Conservation (phyloP, 35 echinoderm and acorn worm genomes). For the Patiria miniata region DNA sequence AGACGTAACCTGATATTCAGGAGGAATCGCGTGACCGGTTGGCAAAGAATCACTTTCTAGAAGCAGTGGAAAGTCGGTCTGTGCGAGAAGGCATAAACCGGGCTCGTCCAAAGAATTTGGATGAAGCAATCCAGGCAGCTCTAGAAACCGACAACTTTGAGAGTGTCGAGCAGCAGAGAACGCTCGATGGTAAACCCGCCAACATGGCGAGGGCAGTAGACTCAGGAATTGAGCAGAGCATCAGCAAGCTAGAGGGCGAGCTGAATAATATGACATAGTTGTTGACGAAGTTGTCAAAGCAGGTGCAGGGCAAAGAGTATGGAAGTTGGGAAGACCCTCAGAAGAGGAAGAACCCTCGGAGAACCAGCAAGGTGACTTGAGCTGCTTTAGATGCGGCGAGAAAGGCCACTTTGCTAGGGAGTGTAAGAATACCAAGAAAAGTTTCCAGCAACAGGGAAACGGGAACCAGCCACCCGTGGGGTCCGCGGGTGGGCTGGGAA, state of each 20-base stretch:
- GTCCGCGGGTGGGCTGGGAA: slow-evolving; percentile 10
- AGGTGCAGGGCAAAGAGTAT: too few species aligned
- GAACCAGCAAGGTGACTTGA: background rate
- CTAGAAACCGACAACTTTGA: slow-evolving; percentile 13
- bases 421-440: background rate
- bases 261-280: too few species aligned
- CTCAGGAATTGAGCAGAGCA: background rate
- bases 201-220: background rate
- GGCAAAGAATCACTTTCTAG: slow-evolving; percentile 34
- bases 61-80: slow-evolving; percentile 24
- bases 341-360: background rate
- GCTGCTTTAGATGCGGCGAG: background rate
- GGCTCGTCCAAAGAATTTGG: background rate
- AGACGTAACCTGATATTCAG: slow-evolving; percentile 35
- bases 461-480: slow-evolving; percentile 1
- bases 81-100: slow-evolving; percentile 28
- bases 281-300: too few species aligned
- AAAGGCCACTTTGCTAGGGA: background rate
- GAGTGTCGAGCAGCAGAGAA: slow-evolving; percentile 1
- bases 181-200: background rate
- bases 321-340: too few species aligned
- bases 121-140: slow-evolving; percentile 32
- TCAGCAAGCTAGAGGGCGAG: slow-evolving; percentile 26
- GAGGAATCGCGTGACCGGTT: slow-evolving; percentile 7
- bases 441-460: background rate